Evolutionary conservation across 2,888 invertebrate species (phyloP).

Genomic region (Serripes groenlandicus): DNA sequence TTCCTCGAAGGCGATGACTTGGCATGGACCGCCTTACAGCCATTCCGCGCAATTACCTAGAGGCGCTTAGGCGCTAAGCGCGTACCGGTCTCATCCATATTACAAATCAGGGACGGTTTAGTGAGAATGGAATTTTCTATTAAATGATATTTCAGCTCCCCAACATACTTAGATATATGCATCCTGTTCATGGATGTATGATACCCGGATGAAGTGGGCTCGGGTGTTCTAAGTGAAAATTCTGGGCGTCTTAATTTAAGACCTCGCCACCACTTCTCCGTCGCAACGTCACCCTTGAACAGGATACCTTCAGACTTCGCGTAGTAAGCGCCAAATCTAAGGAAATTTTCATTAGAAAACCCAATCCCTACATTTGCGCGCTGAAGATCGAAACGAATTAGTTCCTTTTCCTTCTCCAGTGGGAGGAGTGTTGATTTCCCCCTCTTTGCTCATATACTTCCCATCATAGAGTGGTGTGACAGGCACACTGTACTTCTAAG

Average conservation of each 20-base stretch:
- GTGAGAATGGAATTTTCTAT: slow-evolving; percentile 5
- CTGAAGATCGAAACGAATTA: too few species aligned
- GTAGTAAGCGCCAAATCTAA: too few species aligned
- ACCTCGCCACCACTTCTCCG: slow-evolving; percentile 49
- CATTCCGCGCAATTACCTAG: slow-evolving; percentile 27
- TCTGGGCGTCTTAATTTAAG: slow-evolving; percentile 32
- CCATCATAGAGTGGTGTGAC: too few species aligned
- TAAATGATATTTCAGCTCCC: slow-evolving; percentile 10
- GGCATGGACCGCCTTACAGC: slow-evolving; percentile 17
- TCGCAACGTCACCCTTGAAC: slow-evolving; percentile 22
- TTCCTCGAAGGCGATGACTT: slow-evolving; percentile 33
- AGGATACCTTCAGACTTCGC: slow-evolving; percentile 16
- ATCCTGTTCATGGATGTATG: slow-evolving; percentile 37
- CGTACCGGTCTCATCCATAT: slow-evolving; percentile 52
- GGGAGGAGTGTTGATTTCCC: too few species aligned
- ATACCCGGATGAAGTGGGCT: slow-evolving; percentile 30
- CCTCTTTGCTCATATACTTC: too few species aligned
- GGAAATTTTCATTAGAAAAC: too few species aligned
- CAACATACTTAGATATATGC: slow-evolving; percentile 13
- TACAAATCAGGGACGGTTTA: slow-evolving; percentile 7
- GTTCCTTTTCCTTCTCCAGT: too few species aligned
- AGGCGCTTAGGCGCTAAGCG: slow-evolving; percentile 4
- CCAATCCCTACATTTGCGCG: too few species aligned
- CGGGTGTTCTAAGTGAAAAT: slow-evolving; percentile 40
- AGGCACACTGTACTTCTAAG: too few species aligned